Evolutionary conservation across 2,888 invertebrate species (phyloP).

Genomic region (Leuctra nigra): DNA sequence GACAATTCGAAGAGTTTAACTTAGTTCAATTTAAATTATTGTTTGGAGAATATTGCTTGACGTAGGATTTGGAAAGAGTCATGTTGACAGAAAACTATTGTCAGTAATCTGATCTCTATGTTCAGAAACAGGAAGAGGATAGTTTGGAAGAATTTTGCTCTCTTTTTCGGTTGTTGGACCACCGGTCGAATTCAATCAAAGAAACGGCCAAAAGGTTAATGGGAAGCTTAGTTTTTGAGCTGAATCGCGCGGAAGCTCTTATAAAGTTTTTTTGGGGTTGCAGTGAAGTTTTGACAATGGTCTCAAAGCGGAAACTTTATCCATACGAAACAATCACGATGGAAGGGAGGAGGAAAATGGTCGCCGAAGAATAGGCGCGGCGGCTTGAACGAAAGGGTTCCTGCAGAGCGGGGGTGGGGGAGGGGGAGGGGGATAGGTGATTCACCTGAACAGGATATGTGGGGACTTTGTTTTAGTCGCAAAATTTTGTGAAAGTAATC

Average conservation of each 20-base stretch:
- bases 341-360: conserved; percentile 1
- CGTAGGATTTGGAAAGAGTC: no score
- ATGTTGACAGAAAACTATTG: no score
- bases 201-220: conserved; percentile 24
- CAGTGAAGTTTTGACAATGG: conserved; percentile 22
- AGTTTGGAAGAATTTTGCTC: not conserved
- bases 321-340: conserved; percentile 22
- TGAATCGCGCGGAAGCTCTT: conserved; percentile 19
- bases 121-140: not conserved
- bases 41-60: no score
- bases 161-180: not conserved
- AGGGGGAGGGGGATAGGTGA: no score
- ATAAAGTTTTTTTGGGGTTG: conserved; percentile 21
- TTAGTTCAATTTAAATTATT: no score
- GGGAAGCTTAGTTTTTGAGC: conserved; percentile 24
- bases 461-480: no score
- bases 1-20: conserved; percentile 9
- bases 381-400: no score
- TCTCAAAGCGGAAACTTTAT: conserved; percentile 21
- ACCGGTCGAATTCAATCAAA: conserved; percentile 21
- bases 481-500: not conserved
- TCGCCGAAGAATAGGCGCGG: not conserved
- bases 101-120: no score
- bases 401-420: no score
- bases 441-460: not conserved